phyloP scores from a whole-genome alignment of 2,113 vertebrate species.

The Polypterus bichir region DNA sequence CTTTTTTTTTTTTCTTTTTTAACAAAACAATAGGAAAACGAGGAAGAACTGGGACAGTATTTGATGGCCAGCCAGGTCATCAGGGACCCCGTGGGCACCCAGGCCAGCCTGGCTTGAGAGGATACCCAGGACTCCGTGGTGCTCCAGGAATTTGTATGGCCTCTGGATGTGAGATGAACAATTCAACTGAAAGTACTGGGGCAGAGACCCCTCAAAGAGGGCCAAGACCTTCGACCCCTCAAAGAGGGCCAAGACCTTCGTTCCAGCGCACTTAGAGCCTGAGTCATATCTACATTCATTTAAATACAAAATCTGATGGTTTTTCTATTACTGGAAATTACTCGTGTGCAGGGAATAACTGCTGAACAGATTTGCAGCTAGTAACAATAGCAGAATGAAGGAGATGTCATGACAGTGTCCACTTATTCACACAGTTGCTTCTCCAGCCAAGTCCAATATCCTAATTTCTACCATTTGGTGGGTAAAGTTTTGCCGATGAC shows the following conservation, averaged over 20 bases:
- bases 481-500: no score
- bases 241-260: slow-evolving; percentile 8
- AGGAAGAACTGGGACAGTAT: slow-evolving; percentile 44
- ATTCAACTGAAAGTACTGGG: slow-evolving; percentile 19
- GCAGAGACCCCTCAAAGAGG: slow-evolving; percentile 7
- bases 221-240: no score
- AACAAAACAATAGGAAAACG: slow-evolving; percentile 38
- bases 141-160: slow-evolving; percentile 52
- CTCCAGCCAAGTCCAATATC: no score
- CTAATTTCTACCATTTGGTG: no score
- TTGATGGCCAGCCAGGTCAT: slow-evolving; percentile 50
- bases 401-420: no score
- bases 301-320: no score
- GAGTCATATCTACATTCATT: not conserved
- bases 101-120: slow-evolving; percentile 45
- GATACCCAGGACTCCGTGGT: slow-evolving; percentile 46
- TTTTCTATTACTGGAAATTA: no score
- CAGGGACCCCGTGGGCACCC: slow-evolving; percentile 47
- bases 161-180: slow-evolving; percentile 41
- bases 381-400: no score
- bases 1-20: not conserved
- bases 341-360: no score
- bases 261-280: slow-evolving; percentile 34
- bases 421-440: no score
- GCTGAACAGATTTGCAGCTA: no score